Base-by-base conservation (phyloP, 2,797 vertebrate species). In the Carapus acus region DNA sequence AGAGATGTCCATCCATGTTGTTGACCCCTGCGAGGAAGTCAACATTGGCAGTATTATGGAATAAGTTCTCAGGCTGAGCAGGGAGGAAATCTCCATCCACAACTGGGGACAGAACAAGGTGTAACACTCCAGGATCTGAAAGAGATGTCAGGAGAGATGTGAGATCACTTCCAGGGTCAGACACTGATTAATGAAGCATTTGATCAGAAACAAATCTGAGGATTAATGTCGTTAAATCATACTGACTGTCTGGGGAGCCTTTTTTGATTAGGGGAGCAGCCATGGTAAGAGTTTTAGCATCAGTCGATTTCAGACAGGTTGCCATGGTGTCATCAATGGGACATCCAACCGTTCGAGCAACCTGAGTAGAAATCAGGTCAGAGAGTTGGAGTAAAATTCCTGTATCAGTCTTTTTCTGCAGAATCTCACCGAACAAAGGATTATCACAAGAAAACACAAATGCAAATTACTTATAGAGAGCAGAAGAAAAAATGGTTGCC, bases 51-150 rank as follows among this genome's bases (percentile, higher is more conserved):
- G 91, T 18, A 0, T 94, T 94, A 71, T 74, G 68, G 20, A 90
- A 94, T 42, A 95, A 85, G 0, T 88, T 85, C 24, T 50, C 17
- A 0, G 94, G 94, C 0, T 73, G 15, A 7, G 87, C 86, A 0
- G 94, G 93, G 16, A 97, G 62, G 79, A 97, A 94, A 68, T 95
- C 93, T 4, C 93, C 93, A 3, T 96, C 93, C 0, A 94, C 1
- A 0, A 94, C 93, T 0, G 93, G 88, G 16, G 77, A 0, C 18
- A 92, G 52, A 5, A 34, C 49, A 1, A 93, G 67, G 8, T 86
- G 84, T 17, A 77, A 45, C 17, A 91, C 43, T 3, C 78, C 0
- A 0, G 93, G 90, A 8, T 69, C 94, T 97, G 77, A 34, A 42
- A 51, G 13, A 14, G 8, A 33, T 33, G 14, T 11, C 11, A 33